Conservation (phyloP, 2,888 invertebrate genomes). For the Horisme vitalbata region DNA sequence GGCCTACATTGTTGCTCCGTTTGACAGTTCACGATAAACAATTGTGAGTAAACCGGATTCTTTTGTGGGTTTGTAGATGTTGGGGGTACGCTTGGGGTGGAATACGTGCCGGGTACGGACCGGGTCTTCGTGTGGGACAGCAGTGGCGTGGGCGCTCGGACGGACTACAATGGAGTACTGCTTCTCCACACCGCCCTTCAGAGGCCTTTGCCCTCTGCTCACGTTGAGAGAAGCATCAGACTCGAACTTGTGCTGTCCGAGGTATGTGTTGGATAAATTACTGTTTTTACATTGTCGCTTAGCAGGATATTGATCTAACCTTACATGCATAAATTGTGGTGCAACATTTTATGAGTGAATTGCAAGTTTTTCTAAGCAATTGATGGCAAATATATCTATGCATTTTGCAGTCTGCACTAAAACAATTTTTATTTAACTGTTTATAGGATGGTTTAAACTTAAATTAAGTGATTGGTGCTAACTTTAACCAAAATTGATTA, state of each 20-base stretch:
- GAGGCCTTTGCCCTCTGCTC: slow-evolving; percentile 88
- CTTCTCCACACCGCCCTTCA: slow-evolving; percentile 95
- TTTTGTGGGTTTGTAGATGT: slow-evolving; percentile 78
- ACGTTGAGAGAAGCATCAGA: slow-evolving; percentile 89
- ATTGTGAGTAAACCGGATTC: slow-evolving; percentile 54
- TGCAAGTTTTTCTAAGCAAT: no score
- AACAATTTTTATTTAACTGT: no score
- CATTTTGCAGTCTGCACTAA: no score
- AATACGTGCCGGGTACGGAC: slow-evolving; percentile 90
- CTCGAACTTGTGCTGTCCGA: slow-evolving; percentile 94
- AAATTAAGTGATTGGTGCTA: no score
- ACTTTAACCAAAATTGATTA: no score
- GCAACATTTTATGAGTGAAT: no score
- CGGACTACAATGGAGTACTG: slow-evolving; percentile 95
- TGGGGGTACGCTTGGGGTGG: slow-evolving; percentile 86
- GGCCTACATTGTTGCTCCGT: slow-evolving; percentile 71
- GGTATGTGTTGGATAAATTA: slow-evolving; percentile 76
- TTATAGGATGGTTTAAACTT: no score
- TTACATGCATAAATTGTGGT: no score
- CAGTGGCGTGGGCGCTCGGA: slow-evolving; percentile 90
- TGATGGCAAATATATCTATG: no score
- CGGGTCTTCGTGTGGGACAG: slow-evolving; percentile 93
- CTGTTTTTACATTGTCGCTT: neutral
- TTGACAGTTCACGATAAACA: slow-evolving; percentile 80
- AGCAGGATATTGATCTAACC: no score